Conservation (phyloP, 1,140 invertebrate species). For the Cotesia vestalis region DNA sequence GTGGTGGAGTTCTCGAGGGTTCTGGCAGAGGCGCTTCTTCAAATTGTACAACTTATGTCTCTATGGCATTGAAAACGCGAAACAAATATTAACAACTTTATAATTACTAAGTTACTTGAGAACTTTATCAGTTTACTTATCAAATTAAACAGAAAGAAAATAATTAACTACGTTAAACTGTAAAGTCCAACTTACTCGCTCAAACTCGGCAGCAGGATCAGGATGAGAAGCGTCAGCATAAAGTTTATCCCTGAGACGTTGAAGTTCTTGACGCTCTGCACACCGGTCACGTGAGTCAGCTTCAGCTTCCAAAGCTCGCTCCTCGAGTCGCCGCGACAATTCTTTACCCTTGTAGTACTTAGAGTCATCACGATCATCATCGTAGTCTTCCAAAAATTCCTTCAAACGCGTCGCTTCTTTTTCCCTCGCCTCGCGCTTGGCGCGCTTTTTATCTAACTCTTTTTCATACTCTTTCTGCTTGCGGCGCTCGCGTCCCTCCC, state of each 20-base stretch:
- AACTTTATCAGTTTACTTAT: slow-evolving; percentile 3
- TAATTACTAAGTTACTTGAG: not conserved
- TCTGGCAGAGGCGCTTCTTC: slow-evolving; percentile 56
- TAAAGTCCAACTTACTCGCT: slow-evolving; percentile 68
- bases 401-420: slow-evolving; percentile 92
- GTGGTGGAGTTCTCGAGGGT: slow-evolving; percentile 58
- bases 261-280: slow-evolving; percentile 91
- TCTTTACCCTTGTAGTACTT: slow-evolving; percentile 97
- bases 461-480: slow-evolving; percentile 94
- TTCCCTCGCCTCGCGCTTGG: slow-evolving; percentile 84
- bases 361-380: slow-evolving; percentile 95
- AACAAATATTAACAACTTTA: slow-evolving; percentile 3
- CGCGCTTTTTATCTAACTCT: slow-evolving; percentile 84
- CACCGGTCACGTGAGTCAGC: slow-evolving; percentile 87
- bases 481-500: slow-evolving; percentile 93
- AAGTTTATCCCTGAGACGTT: slow-evolving; percentile 85
- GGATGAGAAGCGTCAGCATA: slow-evolving; percentile 78
- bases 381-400: slow-evolving; percentile 98
- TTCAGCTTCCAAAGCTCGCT: slow-evolving; percentile 92
- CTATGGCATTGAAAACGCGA: too few species aligned
- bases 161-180: slow-evolving; percentile 25
- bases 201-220: slow-evolving; percentile 85
- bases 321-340: slow-evolving; percentile 85
- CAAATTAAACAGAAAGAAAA: not conserved
- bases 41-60: slow-evolving; percentile 52